Conservation (phyloP, 1,140 invertebrate genomes). For the Drosophila tani region DNA sequence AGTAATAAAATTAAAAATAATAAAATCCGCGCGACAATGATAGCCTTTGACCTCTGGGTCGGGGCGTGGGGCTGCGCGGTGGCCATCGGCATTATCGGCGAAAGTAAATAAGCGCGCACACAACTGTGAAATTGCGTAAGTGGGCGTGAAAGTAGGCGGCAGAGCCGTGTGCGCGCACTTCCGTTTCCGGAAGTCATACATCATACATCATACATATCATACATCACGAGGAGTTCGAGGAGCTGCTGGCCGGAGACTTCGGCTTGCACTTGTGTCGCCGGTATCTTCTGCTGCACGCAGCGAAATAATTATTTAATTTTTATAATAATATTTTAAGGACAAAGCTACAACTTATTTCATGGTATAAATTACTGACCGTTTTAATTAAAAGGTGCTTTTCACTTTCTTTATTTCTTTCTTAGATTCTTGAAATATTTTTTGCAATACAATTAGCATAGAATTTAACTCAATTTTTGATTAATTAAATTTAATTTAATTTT, state of each 20-base stretch:
- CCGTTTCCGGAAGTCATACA: constrained; percentile 64
- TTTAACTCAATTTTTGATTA: not conserved
- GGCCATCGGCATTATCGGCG: constrained; percentile 14
- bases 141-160: constrained; percentile 59
- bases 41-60: constrained; percentile 32
- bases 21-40: constrained; percentile 34
- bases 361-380: too few relatives aligned
- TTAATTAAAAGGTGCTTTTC: too few relatives aligned
- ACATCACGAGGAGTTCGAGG: not conserved
- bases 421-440: not conserved
- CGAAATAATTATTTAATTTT: too few relatives aligned
- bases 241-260: not conserved
- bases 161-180: constrained; percentile 53
- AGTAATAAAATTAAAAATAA: constrained; percentile 51
- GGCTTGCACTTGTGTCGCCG: constrained; percentile 15
- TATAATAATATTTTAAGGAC: too few relatives aligned
- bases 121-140: constrained; percentile 66
- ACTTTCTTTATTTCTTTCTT: not conserved
- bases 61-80: too few relatives aligned
- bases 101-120: constrained; percentile 34
- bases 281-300: constrained; percentile 10
- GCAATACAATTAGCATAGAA: not conserved
- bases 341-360: too few relatives aligned
- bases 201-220: constrained; percentile 17
- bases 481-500: not conserved